Base-by-base conservation (phyloP, 2,888 invertebrate genomes). In the Trachelus tabidus region DNA sequence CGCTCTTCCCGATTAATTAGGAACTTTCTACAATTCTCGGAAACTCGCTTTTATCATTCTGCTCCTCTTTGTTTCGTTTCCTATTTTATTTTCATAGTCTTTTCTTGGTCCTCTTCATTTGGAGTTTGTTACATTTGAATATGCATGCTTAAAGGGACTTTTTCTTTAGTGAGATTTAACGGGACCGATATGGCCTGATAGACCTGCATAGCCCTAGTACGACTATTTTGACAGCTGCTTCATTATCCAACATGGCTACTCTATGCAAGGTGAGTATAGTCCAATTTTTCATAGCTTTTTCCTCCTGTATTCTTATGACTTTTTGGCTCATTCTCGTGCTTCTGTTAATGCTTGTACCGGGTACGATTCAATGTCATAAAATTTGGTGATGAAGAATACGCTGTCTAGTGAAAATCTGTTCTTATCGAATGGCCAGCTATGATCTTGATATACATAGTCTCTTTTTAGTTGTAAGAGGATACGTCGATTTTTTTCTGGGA, bases 191-290 rank as follows among this genome's bases (percentile, higher is more conserved):
- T 56, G 23, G 23, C 9, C 23, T 56, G 56, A 56, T 56, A 56
- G 56, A 23, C 56, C 56, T 56, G 56, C 6, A 9, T 56, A 23
- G 56, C 23, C 56, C 56, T 23, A 23, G 56, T 56, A 56, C 56
- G 71, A 34, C 82, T 84, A 82, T 84, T 85, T 85, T 84, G 83
- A 84, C 84, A 82, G 82, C 83, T 84, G 78, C 35, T 75, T 81
- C 82, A 81, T 79, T 69, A 68, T 75, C 68, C 68, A 85, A 85
- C 80, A 86, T 85, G 85, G 85, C 86, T 81, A 80, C 79, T 80
- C 80, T 79, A 75, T 76, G 75, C 81, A 84, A 86, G 85, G 83
- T 86, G 86, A 87, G 82, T 73, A 11, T 78, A 82, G 79, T 81
- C 74, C 75, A 69, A 73, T 79, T 80, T 78, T 80, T 80, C 77